Percentiles rank a stretch among this genome's conserved stretches.
Conservation (phyloP, 1,140 invertebrate species). For the Thalassaphorura encarpata region DNA sequence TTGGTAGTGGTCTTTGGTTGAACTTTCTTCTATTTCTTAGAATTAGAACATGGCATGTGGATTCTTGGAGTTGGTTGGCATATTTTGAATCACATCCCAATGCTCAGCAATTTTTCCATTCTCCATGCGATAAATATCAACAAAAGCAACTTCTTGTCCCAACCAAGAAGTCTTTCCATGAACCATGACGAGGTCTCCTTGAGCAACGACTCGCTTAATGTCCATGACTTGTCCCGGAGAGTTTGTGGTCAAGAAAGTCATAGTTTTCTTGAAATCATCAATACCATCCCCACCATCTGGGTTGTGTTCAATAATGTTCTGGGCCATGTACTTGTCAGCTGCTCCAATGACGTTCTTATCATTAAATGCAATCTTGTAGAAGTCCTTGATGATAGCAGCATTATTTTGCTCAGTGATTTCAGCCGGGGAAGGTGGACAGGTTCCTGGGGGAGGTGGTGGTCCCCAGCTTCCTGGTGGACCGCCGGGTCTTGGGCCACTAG, state of each 20-base stretch:
- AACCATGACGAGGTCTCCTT: neutral
- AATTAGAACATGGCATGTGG: neutral
- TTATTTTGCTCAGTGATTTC: too few species aligned
- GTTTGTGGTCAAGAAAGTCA: neutral
- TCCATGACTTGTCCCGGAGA: neutral
- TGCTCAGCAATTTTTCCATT: neutral
- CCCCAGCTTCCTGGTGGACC: too few species aligned
- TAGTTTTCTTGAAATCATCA: neutral
- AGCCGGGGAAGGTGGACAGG: too few species aligned
- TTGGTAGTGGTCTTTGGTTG: too few species aligned
- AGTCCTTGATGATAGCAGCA: too few species aligned
- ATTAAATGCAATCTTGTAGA: too few species aligned
- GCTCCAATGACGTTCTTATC: neutral
- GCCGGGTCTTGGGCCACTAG: too few species aligned
- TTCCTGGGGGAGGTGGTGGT: too few species aligned
- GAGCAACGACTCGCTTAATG: neutral
- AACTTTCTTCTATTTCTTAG: too few species aligned
- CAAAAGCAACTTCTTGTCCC: neutral
- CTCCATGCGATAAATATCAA: neutral
- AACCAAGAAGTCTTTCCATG: neutral
- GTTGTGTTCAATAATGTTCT: neutral
- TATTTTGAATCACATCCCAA: constrained; percentile 2
- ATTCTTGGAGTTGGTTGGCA: neutral
- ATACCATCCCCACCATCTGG: neutral
- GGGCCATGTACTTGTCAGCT: neutral